Evolutionary conservation across 2,113 vertebrate genomes (phyloP).

Genomic region (Catharus fuscescens): DNA sequence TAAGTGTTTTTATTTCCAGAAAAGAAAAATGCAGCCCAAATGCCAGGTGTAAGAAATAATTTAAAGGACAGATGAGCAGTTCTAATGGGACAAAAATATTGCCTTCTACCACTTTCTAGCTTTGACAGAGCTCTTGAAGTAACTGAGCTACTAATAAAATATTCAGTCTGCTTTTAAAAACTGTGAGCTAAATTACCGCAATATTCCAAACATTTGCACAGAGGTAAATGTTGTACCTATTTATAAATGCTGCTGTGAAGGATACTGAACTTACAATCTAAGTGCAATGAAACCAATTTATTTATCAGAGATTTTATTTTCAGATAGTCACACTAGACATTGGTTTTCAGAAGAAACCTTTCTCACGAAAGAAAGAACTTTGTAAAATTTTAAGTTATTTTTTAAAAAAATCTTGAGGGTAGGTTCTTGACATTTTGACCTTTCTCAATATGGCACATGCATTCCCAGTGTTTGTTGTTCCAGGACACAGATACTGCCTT

Average conservation of each 20-base stretch:
- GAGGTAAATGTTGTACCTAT: not conserved
- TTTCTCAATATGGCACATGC: not conserved
- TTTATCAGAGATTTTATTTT: not conserved
- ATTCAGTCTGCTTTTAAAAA: not conserved
- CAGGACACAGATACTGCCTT: not conserved
- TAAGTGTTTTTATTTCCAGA: not conserved
- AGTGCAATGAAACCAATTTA: not conserved
- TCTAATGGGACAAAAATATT: not conserved
- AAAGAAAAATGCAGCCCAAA: constrained; percentile 6
- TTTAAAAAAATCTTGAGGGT: not conserved
- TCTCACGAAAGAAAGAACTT: not conserved
- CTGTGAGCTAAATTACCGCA: not conserved
- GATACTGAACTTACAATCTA: not conserved
- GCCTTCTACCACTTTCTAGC: not conserved
- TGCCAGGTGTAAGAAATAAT: not conserved
- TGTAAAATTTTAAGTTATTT: not conserved
- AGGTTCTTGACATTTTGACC: not conserved
- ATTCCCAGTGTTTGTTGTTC: not conserved
- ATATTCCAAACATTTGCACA: not conserved
- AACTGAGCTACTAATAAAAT: not conserved
- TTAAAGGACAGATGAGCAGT: not conserved
- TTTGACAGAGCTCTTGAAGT: not conserved
- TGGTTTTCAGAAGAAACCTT: not conserved
- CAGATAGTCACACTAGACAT: not conserved
- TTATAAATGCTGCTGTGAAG: not conserved